Evolutionary conservation across 2,113 vertebrate genomes (phyloP), one percentile per base, ranked within the genome.

Genomic region (Blennius ocellaris): DNA sequence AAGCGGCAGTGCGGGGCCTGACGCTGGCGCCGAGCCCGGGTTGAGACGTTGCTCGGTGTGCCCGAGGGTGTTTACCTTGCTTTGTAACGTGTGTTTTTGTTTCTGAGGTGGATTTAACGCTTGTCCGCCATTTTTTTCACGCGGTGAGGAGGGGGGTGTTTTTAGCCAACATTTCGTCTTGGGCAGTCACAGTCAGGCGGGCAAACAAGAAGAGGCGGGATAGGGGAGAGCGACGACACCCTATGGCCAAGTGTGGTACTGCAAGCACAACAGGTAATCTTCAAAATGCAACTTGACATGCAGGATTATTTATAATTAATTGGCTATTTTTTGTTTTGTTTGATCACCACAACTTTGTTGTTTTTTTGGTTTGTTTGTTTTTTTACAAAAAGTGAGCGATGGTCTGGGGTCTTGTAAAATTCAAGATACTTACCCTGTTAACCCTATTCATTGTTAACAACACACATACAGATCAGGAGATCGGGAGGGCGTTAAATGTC

Each of bases 61-160:
- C n/a, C 66, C 56, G 73, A 75, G 70, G 73, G 38, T 73, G 81
- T 89, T 93, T 92, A 92, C 92, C 92, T 93, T 77, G 85, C 74
- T 89, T 71, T 76, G 78, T 80, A 88, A 89, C 82, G 83, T 89
- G 84, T 90, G 69, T 87, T 78, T 90, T 86, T 90, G 83, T 90
- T 89, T 89, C 91, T 88, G 87, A 72, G 89, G 91, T 90, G 83
- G 89, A 82, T 92, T 92, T 86, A 93, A 87, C 90, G 89, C 82
- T 77, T 90, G 82, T 92, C 94, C 93, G 93, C 93, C 94, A 94
- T 94, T 85, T 68, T 51, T 92, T 80, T 40, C 43, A 76, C 77
- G 57, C 60, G 73, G 54, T 80, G 85, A 76, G 77, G 81, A 84
- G 43, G 78, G 71, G 84, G 88, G 80, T 82, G 82, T 80, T 82